Evolutionary conservation across 35 echinoderm and acorn worm genomes (phyloP).

Genomic region (Lytechinus variegatus): DNA sequence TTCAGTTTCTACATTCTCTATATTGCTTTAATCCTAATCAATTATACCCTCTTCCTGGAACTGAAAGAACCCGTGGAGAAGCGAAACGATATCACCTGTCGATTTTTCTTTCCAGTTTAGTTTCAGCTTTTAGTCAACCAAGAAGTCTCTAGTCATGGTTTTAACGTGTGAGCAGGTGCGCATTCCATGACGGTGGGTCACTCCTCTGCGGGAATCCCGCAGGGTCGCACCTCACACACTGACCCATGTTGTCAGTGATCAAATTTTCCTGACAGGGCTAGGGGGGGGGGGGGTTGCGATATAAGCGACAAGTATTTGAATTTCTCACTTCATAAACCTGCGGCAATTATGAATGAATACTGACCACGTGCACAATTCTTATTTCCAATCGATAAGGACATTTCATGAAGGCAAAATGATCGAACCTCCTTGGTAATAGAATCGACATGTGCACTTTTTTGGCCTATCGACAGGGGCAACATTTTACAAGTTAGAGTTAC

Average conservation of each 20-base stretch:
- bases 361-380: neutral
- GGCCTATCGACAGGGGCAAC: neutral
- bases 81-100: neutral
- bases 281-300: neutral
- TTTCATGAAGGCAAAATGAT: no score
- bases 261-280: neutral
- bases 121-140: neutral
- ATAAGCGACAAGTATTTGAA: neutral
- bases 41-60: neutral
- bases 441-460: neutral
- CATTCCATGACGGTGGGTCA: neutral
- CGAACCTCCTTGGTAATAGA: no score
- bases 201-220: neutral
- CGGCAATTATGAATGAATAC: neutral
- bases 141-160: neutral
- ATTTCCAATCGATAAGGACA: neutral
- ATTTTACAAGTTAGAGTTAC: no score
- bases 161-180: neutral
- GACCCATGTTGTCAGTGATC: neutral
- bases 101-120: neutral
- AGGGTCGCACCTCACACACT: neutral
- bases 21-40: slow-evolving; percentile 7
- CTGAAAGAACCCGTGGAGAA: neutral
- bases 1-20: neutral
- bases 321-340: neutral